Base-by-base conservation (phyloP, 1,140 invertebrate species). In the Papilio helenus region DNA sequence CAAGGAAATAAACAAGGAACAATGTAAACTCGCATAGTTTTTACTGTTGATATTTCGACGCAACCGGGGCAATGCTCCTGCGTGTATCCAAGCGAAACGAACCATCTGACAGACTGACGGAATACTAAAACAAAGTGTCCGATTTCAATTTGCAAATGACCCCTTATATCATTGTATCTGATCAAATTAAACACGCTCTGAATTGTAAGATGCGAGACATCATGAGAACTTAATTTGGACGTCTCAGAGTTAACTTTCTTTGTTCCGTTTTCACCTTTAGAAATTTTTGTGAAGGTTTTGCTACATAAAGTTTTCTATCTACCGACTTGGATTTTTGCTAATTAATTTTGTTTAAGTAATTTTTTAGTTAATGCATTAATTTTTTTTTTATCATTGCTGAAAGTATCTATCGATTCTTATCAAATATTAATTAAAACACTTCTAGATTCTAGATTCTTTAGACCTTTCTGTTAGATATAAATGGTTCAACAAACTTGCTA, bases 131-230 rank as follows among this genome's bases (percentile, higher is more conserved):
- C 76, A 77, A 65, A 77, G 46, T 72, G 42, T 77, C 55, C 76
- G 55, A 77, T 65, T 77, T 77, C 76, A 65, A 77, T 77, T 77
- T 77, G 58, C 58, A 77, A 77, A 76, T 34, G 46, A 77, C 76
- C 76, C 76, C 55, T 77, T 77, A 77, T 77, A 65, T 77, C 76
- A 77, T 77, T 65, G 26, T 58, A 76, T 55, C 74, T 55, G 74
- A 76, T 76, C 55, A 61, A 55, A 58, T 76, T 58, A 55, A 42
- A 77, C 76, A 77, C 76, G 55, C 34, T 77, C 76, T 29, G 74
- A 76, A 76, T 76, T 34, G 46, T 76, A 76, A 76, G 46, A 76
- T 49, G 74, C 49, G 71, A 73, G 72, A 73, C 20, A 44, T 20
- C 42, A 49, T 46, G 42, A 72, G 42, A 73, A 46, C 72, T 77